A percentile compares a stretch with the other conserved stretches of the same genome.
Evolutionary conservation across 2,888 invertebrate species (phyloP).

Genomic region (Lepidochrysops patricia): DNA sequence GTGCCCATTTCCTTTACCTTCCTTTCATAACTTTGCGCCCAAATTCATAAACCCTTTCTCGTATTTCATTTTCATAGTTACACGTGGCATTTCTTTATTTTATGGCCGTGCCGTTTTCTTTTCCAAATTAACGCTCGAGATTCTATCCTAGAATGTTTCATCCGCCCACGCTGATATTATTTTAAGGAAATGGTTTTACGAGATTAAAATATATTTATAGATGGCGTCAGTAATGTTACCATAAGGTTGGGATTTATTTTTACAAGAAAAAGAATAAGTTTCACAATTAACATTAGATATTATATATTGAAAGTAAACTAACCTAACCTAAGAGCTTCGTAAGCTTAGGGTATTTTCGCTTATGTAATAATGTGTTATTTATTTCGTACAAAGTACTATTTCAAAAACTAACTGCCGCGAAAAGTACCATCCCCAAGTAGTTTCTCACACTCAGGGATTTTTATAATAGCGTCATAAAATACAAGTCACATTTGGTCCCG

Average conservation of each 20-base stretch:
- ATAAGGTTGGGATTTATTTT: not conserved
- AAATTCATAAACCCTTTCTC: conserved; percentile 13
- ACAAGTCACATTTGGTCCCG: conserved; percentile 9
- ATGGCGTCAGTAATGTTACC: not conserved
- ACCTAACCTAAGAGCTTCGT: too few relatives aligned
- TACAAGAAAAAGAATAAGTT: too few relatives aligned
- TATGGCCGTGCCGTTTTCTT: conserved; percentile 7
- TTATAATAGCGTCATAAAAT: conserved; percentile 11
- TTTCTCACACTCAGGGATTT: conserved; percentile 3
- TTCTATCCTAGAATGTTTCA: not conserved
- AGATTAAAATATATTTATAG: not conserved
- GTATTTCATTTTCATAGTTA: conserved; percentile 13
- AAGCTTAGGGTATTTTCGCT: too few relatives aligned
- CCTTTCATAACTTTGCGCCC: conserved; percentile 13
- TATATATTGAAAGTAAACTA: too few relatives aligned
- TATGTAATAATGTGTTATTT: not conserved
- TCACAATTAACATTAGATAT: too few relatives aligned
- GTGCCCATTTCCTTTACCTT: conserved; percentile 13
- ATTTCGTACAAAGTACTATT: not conserved
- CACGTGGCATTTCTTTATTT: conserved; percentile 11
- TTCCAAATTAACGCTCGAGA: conserved; percentile 1
- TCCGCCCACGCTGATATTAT: not conserved
- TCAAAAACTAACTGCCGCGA: not conserved
- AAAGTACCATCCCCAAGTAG: not conserved
- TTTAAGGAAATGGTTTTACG: not conserved